A percentile compares a stretch with the other conserved stretches of the same genome.
These are phyloP conservation scores for Oreochromis niloticus DNA, from an alignment of 2,113 vertebrate species.

Conservation along the genomic window DNA sequence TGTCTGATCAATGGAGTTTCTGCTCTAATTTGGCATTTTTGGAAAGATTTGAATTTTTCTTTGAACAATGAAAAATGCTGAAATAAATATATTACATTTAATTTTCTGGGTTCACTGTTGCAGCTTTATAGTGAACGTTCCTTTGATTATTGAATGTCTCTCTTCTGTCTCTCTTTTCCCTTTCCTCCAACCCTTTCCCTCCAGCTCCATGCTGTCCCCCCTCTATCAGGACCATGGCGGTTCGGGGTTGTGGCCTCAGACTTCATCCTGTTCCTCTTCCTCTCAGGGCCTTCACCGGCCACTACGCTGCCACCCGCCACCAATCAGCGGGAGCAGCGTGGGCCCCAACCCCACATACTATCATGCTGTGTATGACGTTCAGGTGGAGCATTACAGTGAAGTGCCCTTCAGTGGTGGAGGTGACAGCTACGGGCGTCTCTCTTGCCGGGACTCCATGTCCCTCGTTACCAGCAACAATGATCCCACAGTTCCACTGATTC, in stretches of 20 bases:
- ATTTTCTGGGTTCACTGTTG: background rate
- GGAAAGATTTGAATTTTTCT: background rate
- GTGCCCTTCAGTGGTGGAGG: conserved; percentile 41
- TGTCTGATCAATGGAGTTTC: background rate
- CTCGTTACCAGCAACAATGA: conserved; percentile 23
- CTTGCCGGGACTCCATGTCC: conserved; percentile 36
- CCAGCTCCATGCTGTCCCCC: conserved; percentile 67
- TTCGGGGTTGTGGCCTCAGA: conserved; percentile 63
- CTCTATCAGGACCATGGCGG: conserved; percentile 65
- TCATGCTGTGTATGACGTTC: conserved; percentile 67
- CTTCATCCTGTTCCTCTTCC: conserved; percentile 39
- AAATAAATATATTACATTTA: background rate
- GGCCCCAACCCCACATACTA: conserved; percentile 70
- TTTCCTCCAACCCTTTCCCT: background rate
- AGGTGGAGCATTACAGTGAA: conserved; percentile 60
- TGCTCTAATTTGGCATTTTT: background rate
- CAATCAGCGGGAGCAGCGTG: conserved; percentile 65
- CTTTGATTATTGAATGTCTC: background rate
- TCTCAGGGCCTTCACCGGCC: conserved; percentile 40
- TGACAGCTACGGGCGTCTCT: background rate
- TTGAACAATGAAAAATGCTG: background rate
- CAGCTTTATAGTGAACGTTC: background rate
- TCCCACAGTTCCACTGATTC: conserved; percentile 53
- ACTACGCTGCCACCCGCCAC: conserved; percentile 47
- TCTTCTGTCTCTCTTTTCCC: background rate